Base-by-base conservation (phyloP, 2,888 invertebrate species). In the Subacronicta megacephala region DNA sequence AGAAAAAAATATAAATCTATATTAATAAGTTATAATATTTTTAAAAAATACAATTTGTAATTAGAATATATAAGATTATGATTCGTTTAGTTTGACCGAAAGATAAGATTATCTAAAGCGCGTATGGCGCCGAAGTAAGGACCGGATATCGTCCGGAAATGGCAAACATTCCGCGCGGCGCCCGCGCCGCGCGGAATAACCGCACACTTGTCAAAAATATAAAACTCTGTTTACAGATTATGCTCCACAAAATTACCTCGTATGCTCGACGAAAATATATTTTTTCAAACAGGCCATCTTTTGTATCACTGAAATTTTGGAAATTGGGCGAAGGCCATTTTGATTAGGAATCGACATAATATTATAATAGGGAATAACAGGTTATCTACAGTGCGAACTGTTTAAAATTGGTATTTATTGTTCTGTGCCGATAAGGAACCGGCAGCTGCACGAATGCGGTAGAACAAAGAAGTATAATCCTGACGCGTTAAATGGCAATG, bases 81-180 rank as follows among this genome's bases (percentile, higher is more conserved):
- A 63, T 59, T 63, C 47, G 50, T 60, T 53, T 52, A 50, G 60
- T 66, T 41, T 58, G 44, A 37, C 38, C 44, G 45, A 35, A 58
- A 51, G 83, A 86, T 83, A 82, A 71, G 74, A 80, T 86, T 87
- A 89, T 89, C 87, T 87, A 77, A 86, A 80, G 79, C 77, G 72
- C 78, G 78, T 75, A 78, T 78, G 84, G 89, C 84, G 84, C 78
- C 86, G 82, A 77, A 80, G 73, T 77, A 81, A 80, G 85, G 83
- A 82, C 90, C 94, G 94, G 94, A 94, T 88, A 91, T 87, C 86
- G 89, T 92, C 93, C 93, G 94, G 94, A 94, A 93, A 94, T 94
- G 88, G 90, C 90, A 78, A 72, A 86, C 93, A 94, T 94, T 89
- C 94, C 92, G 84, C 88, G 83, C 88, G 90, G 87, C 91, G 89